These are phyloP conservation scores for Mycalesis mineus DNA, from an alignment of 2,888 invertebrate genomes.

Conservation along the genomic window DNA sequence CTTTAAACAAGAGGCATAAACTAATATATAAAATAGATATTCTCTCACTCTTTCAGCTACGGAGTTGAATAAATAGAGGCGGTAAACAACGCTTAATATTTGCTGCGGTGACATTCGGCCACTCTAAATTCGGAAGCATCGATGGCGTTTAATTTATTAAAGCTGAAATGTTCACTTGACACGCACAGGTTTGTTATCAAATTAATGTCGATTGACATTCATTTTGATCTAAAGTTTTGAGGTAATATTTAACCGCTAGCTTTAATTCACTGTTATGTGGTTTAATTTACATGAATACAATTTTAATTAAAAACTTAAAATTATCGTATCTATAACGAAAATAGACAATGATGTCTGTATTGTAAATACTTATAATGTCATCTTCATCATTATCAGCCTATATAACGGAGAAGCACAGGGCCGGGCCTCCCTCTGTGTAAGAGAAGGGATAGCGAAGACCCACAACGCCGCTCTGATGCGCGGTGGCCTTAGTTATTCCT, in stretches of 20 bases:
- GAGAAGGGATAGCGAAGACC: no score
- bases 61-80: slow-evolving; percentile 34
- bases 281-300: not conserved
- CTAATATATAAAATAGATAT: no score
- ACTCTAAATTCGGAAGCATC: slow-evolving; percentile 34
- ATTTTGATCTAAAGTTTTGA: slow-evolving; percentile 3
- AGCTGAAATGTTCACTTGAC: slow-evolving; percentile 27
- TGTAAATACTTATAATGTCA: no score
- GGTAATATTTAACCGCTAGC: slow-evolving; percentile 2
- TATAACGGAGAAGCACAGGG: no score
- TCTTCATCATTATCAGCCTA: no score
- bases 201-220: slow-evolving; percentile 23
- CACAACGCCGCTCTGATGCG: no score
- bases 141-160: slow-evolving; percentile 31
- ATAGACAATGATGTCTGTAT: no score
- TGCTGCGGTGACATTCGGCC: slow-evolving; percentile 39
- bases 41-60: not conserved
- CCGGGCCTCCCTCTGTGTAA: no score
- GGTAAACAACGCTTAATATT: slow-evolving; percentile 39
- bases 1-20: no score
- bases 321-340: no score
- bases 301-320: no score
- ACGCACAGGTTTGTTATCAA: slow-evolving; percentile 24
- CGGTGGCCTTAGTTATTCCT: no score
- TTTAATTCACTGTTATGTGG: not conserved